Conservation (phyloP, 2,797 vertebrate species). For the Pangasius larnaudii region DNA sequence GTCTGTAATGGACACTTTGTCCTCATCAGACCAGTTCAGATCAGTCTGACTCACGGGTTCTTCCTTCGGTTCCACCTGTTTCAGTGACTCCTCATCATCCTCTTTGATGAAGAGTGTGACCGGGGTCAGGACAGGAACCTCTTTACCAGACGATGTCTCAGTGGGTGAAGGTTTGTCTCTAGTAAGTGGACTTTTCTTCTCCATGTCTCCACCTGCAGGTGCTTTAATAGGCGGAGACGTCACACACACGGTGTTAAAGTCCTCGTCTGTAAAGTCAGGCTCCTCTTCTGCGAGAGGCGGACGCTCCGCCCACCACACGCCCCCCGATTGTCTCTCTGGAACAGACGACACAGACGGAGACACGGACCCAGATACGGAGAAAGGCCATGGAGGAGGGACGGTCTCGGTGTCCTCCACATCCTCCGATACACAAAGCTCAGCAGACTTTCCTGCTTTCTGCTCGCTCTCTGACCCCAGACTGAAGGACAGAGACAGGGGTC, state of each 20-base stretch:
- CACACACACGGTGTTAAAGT: constrained; percentile 39
- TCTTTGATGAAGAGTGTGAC: constrained; percentile 27
- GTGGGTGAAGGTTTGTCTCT: constrained; percentile 58
- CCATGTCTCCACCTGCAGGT: not conserved
- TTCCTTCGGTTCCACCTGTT: constrained; percentile 17
- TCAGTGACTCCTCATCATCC: not conserved
- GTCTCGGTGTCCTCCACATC: constrained; percentile 67
- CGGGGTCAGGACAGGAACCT: not conserved
- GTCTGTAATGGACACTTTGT: constrained; percentile 70
- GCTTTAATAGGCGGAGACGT: not conserved
- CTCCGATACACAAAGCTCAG: constrained; percentile 43
- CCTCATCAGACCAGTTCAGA: constrained; percentile 72
- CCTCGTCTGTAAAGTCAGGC: constrained; percentile 58
- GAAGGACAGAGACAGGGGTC: constrained; percentile 69
- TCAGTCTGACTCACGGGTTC: constrained; percentile 33
- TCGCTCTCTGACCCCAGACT: constrained; percentile 63
- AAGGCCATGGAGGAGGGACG: constrained; percentile 78
- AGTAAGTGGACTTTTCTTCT: constrained; percentile 23
- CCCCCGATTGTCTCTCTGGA: constrained; percentile 30
- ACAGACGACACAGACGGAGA: not conserved
- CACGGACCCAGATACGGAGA: constrained; percentile 62
- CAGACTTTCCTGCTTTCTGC: constrained; percentile 34
- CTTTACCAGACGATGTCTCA: constrained; percentile 8
- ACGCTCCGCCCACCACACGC: constrained; percentile 70
- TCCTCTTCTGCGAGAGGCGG: constrained; percentile 62